Evolutionary conservation across 2,113 vertebrate species (phyloP).

Genomic region (Cynoglossus semilaevis): DNA sequence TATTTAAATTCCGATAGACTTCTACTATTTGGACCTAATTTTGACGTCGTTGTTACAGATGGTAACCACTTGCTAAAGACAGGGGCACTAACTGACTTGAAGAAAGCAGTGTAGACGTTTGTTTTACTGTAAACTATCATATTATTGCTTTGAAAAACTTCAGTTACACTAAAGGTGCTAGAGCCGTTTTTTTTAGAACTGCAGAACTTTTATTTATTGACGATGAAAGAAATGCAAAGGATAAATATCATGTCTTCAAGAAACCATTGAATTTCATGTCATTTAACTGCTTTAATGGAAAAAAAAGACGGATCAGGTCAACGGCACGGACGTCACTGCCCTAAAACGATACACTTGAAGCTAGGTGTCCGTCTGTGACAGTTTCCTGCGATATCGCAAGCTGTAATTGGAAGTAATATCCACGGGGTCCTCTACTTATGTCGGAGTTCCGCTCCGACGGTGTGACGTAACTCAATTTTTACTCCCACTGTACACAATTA

Average conservation of each 20-base stretch:
- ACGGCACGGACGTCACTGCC: conserved; percentile 15
- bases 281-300: not conserved
- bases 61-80: no score
- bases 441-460: no score
- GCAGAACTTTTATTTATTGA: conserved; percentile 3
- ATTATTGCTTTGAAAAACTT: not conserved
- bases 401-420: conserved; percentile 10
- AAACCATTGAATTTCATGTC: not conserved
- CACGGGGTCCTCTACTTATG: no score
- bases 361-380: conserved; percentile 51
- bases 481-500: no score
- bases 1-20: no score
- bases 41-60: no score
- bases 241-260: conserved; percentile 3
- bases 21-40: no score
- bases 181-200: not conserved
- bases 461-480: no score
- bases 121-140: no score
- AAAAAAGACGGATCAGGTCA: conserved; percentile 5
- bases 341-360: conserved; percentile 39
- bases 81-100: no score
- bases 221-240: not conserved
- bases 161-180: not conserved
- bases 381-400: conserved; percentile 20
- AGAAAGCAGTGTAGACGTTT: no score